phyloP scores from a whole-genome alignment of 1,140 invertebrate species.

The Drosophila tropicalis region DNA sequence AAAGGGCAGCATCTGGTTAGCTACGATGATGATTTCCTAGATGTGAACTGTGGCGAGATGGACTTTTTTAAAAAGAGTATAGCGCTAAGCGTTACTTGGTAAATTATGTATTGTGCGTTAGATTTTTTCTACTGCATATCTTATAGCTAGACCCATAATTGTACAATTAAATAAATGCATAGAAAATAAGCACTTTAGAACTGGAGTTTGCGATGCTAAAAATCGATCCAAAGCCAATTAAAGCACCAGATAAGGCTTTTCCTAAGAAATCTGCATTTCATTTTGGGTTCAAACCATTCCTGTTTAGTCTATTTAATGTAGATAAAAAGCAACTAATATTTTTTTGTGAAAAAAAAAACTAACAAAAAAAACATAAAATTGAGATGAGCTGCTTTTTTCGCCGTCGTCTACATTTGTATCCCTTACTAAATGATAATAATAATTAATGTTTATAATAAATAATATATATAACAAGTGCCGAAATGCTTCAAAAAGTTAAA shows the following conservation, averaged over 20 bases:
- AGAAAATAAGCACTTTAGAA: conserved; percentile 46
- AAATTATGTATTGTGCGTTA: conserved; percentile 13
- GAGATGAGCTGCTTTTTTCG: too few relatives aligned
- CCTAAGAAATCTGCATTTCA: background rate
- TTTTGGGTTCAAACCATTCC: too few relatives aligned
- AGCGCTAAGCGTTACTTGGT: conserved; percentile 55
- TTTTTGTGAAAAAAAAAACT: too few relatives aligned
- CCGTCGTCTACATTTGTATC: too few relatives aligned
- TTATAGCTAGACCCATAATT: conserved; percentile 73
- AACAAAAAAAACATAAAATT: too few relatives aligned
- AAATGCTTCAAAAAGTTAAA: too few relatives aligned
- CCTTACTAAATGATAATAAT: too few relatives aligned
- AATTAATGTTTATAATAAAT: too few relatives aligned
- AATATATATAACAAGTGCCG: too few relatives aligned
- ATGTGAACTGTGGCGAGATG: conserved; percentile 89
- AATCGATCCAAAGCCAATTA: too few relatives aligned
- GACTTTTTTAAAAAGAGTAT: conserved; percentile 86
- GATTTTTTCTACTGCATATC: conserved; percentile 48
- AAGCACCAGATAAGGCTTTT: background rate
- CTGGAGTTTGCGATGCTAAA: background rate
- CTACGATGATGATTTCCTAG: conserved; percentile 89
- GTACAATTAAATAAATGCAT: conserved; percentile 75
- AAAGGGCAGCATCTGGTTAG: conserved; percentile 63
- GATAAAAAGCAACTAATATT: too few relatives aligned
- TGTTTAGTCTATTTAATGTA: too few relatives aligned